Evolutionary conservation across 2,888 invertebrate genomes (phyloP).

Genomic region (Tyria jacobaeae): DNA sequence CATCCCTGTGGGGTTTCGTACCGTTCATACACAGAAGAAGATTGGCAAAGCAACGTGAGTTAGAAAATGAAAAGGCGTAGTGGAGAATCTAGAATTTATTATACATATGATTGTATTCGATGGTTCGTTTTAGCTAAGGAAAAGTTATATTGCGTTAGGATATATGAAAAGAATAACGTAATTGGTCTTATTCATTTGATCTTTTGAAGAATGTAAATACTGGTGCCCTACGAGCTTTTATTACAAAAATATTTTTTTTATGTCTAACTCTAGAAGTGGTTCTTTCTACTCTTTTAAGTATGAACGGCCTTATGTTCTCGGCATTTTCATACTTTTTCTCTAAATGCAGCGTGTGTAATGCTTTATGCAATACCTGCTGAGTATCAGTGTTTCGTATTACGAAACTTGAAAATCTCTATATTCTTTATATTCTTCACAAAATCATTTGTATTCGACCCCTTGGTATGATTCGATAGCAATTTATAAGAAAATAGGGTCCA

Average conservation of each 20-base stretch:
- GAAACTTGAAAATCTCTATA: no score
- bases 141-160: constrained; percentile 6
- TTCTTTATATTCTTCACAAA: constrained; percentile 3
- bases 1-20: constrained; percentile 91
- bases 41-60: constrained; percentile 50
- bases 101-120: constrained; percentile 7
- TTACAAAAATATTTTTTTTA: no score
- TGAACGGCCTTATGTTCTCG: background rate
- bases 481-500: constrained; percentile 18
- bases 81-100: constrained; percentile 8
- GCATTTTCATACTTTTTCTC: background rate
- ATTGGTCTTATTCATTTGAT: background rate
- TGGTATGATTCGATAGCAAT: constrained; percentile 7
- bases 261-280: background rate
- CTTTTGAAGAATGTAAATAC: constrained; percentile 8
- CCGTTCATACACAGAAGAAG: constrained; percentile 88
- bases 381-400: no score
- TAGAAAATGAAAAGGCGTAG: constrained; percentile 61
- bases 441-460: background rate
- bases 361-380: background rate
- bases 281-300: background rate
- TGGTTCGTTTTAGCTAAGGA: constrained; percentile 13
- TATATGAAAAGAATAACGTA: background rate
- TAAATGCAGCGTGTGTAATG: no score
- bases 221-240: no score